A percentile compares a stretch with the other conserved stretches of the same genome.
Evolutionary conservation across 2,113 vertebrate genomes (phyloP).

Genomic region (Semnornis frantzii): DNA sequence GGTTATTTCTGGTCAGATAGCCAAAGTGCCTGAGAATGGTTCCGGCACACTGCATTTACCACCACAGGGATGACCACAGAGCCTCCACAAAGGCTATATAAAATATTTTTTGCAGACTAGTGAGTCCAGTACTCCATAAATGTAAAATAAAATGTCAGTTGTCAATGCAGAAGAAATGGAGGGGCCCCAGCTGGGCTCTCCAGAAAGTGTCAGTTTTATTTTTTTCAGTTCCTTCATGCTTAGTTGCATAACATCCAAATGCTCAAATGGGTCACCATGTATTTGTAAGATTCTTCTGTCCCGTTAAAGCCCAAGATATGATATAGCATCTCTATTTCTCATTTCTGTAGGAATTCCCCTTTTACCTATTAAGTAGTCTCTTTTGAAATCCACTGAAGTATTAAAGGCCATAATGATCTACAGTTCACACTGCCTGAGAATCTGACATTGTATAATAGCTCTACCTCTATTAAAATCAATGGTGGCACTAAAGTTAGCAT

Average conservation of each 20-base stretch:
- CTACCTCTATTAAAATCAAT: neutral
- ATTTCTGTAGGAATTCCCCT: conserved; percentile 66
- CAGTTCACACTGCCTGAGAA: neutral
- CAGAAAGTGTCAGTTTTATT: neutral
- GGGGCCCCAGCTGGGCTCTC: neutral
- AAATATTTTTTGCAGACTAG: neutral
- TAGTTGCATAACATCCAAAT: neutral
- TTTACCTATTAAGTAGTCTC: conserved; percentile 56
- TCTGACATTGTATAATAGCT: neutral
- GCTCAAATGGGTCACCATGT: neutral
- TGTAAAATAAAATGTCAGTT: neutral
- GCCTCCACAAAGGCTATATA: neutral
- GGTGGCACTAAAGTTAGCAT: conserved; percentile 8
- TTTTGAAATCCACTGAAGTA: conserved; percentile 77
- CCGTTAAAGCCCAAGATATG: neutral
- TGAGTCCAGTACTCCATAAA: neutral
- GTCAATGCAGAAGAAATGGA: neutral
- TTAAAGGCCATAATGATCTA: conserved; percentile 53
- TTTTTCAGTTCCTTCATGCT: neutral
- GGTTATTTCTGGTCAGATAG: neutral
- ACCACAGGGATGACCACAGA: neutral
- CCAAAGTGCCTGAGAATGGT: neutral
- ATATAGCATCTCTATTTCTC: neutral
- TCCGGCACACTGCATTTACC: neutral
- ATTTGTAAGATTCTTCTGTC: neutral